A percentile compares a stretch with the other conserved stretches of the same genome.
phyloP scores from a whole-genome alignment of 2,113 vertebrate genomes.

The Columba livia region DNA sequence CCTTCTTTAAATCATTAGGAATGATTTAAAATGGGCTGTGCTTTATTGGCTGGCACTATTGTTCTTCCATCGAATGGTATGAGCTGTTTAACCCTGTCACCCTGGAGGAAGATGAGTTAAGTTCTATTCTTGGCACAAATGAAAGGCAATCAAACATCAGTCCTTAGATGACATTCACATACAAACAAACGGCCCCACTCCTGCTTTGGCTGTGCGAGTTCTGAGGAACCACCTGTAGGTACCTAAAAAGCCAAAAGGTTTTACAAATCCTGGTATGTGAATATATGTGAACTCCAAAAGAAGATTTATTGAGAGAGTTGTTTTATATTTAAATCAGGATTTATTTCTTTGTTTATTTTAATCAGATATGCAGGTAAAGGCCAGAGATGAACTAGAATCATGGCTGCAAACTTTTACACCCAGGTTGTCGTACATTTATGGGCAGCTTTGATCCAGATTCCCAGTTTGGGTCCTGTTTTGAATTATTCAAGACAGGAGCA shows the following conservation, averaged over 20 bases:
- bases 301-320: not conserved
- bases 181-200: not conserved
- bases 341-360: not conserved
- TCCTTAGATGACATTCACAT: not conserved
- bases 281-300: rapidly evolving
- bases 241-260: not conserved
- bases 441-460: not conserved
- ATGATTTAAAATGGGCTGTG: not conserved
- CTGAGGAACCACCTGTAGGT: not conserved
- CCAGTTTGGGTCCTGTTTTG: not conserved
- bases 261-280: not conserved
- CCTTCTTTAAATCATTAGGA: conserved; percentile 17
- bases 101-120: not conserved
- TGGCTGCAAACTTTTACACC: not conserved
- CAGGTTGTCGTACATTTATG: not conserved
- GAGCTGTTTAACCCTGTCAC: not conserved
- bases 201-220: not conserved
- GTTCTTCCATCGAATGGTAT: not conserved
- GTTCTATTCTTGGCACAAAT: not conserved
- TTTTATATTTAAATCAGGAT: not conserved
- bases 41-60: not conserved
- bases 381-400: not conserved
- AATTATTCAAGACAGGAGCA: conserved; percentile 5
- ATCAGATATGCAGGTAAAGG: not conserved
- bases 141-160: not conserved